Conservation (phyloP, 2,797 vertebrate species). For the Labeo calbasu region DNA sequence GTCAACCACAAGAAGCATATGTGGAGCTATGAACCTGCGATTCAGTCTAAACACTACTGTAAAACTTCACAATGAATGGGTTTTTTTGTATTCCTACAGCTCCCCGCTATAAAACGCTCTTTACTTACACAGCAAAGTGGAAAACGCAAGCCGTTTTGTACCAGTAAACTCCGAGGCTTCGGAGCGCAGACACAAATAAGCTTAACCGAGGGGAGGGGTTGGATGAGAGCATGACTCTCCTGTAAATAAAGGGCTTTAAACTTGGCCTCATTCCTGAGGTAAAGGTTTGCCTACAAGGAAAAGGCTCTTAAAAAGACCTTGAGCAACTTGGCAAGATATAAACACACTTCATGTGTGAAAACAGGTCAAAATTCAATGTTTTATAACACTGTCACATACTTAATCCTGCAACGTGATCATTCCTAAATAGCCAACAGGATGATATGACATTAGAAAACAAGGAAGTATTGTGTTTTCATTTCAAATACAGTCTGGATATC, state of each 20-base stretch:
- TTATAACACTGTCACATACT: neutral
- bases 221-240: constrained; percentile 32
- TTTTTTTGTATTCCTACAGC: neutral
- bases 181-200: constrained; percentile 6
- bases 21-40: neutral
- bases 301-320: constrained; percentile 4
- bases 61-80: neutral
- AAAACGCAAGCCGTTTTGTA: neutral
- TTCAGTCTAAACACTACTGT: neutral
- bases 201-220: constrained; percentile 1
- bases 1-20: neutral
- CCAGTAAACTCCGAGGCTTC: neutral
- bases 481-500: neutral
- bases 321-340: neutral
- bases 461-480: constrained; percentile 3
- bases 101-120: neutral
- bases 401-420: neutral
- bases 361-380: neutral
- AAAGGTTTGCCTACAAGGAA: constrained; percentile 12
- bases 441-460: neutral
- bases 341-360: constrained; percentile 4
- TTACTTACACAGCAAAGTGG: neutral
- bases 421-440: neutral
- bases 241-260: constrained; percentile 42
- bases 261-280: constrained; percentile 28